Conservation (phyloP, 2,113 vertebrate species). For the Puma concolor region DNA sequence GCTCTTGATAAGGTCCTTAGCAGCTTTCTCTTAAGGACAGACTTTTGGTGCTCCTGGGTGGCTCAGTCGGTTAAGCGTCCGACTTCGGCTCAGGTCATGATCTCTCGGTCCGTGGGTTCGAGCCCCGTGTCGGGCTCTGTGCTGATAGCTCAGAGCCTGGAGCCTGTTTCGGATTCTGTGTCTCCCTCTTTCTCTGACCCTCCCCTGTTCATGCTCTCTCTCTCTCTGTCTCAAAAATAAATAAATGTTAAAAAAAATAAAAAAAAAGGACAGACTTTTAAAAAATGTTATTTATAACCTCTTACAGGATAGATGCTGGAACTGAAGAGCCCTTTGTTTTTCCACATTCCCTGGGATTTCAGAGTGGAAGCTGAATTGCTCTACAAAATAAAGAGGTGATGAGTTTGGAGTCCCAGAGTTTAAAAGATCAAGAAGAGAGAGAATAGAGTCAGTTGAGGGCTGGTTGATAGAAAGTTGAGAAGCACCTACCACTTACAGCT, state of each 20-base stretch:
- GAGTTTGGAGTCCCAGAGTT: constrained; percentile 37
- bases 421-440: constrained; percentile 18
- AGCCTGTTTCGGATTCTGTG: no score
- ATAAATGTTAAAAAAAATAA: no score
- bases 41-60: neutral
- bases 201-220: no score
- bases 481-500: neutral
- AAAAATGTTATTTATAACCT: constrained; percentile 27
- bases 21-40: neutral
- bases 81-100: no score
- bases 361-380: neutral
- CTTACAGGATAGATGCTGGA: neutral
- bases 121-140: no score
- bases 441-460: neutral
- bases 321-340: neutral
- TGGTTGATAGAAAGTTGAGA: constrained; percentile 8
- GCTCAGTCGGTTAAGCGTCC: no score
- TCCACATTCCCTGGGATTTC: neutral
- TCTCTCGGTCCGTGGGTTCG: no score
- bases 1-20: neutral
- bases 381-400: neutral
- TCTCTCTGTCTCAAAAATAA: no score
- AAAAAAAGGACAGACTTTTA: neutral
- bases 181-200: no score
- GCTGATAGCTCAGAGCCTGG: no score